Evolutionary conservation across 2,797 vertebrate species (phyloP).

Genomic region (Rhynchonycteris naso): DNA sequence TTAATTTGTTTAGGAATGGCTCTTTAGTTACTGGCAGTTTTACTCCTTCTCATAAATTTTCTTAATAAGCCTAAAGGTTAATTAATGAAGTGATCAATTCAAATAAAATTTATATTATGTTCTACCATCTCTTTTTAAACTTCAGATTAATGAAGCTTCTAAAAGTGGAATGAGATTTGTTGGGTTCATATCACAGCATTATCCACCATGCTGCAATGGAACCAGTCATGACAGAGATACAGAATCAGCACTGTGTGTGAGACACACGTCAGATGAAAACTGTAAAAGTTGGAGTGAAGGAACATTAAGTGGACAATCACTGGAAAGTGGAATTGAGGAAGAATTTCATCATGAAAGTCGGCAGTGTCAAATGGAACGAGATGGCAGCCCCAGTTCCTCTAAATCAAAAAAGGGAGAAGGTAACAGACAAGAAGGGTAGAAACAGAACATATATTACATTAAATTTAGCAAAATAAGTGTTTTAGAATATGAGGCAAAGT

Average conservation of each 20-base stretch:
- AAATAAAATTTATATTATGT: conserved; percentile 11
- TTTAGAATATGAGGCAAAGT: not conserved
- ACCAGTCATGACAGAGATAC: conserved; percentile 65
- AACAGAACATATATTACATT: not conserved
- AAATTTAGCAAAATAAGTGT: not conserved
- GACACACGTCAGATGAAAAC: conserved; percentile 80
- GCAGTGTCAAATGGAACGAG: conserved; percentile 84
- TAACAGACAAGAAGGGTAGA: conserved; percentile 72
- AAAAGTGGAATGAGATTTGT: conserved; percentile 93
- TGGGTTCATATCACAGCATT: conserved; percentile 92
- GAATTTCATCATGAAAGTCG: conserved; percentile 88
- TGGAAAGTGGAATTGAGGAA: conserved; percentile 85
- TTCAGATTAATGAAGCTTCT: conserved; percentile 93
- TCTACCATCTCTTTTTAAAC: conserved; percentile 49
- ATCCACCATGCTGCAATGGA: conserved; percentile 83
- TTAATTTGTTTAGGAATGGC: not conserved
- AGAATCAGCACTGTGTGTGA: conserved; percentile 65
- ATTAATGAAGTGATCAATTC: not conserved
- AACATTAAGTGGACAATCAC: conserved; percentile 85
- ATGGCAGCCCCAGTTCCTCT: conserved; percentile 68
- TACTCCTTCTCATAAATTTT: not conserved
- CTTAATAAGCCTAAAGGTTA: not conserved
- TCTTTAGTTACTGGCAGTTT: not conserved
- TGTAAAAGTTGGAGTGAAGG: conserved; percentile 82
- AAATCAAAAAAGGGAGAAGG: conserved; percentile 83